Evolutionary conservation across 2,113 vertebrate species (phyloP).

Genomic region (Corythornis madagascariensis): DNA sequence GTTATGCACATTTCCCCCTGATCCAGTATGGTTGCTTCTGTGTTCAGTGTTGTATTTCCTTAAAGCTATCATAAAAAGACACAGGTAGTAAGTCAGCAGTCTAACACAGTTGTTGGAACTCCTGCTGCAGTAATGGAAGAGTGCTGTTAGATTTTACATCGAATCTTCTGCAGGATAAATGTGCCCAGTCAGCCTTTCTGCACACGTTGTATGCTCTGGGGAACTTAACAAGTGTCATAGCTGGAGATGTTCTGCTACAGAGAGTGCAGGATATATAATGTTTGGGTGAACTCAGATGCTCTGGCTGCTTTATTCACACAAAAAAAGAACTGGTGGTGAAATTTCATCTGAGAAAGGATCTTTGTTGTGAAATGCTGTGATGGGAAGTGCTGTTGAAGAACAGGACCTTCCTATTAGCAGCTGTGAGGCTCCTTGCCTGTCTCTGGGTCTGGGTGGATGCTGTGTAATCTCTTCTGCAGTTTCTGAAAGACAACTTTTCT

Average conservation of each 20-base stretch:
- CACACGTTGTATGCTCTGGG: not conserved
- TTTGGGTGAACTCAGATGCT: not conserved
- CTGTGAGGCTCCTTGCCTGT: not conserved
- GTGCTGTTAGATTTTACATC: not conserved
- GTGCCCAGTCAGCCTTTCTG: not conserved
- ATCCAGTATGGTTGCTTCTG: not conserved
- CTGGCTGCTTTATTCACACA: not conserved
- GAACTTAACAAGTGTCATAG: not conserved
- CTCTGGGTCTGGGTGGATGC: not conserved
- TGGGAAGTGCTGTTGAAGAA: slow-evolving; percentile 8
- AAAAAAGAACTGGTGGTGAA: not conserved
- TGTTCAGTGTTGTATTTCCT: not conserved
- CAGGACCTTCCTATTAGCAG: slow-evolving; percentile 4
- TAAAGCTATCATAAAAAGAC: not conserved
- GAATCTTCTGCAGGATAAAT: not conserved
- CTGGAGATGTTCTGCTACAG: not conserved
- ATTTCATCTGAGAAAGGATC: not conserved
- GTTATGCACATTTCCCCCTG: not conserved
- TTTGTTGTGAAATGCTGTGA: not conserved
- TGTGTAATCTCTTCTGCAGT: not conserved
- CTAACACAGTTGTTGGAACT: not conserved
- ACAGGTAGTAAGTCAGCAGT: not conserved
- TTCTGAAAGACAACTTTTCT: not conserved
- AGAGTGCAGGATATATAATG: not conserved
- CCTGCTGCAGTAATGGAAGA: not conserved